Evolutionary conservation across 2,113 vertebrate genomes (phyloP), one percentile per base, ranked within the genome.

Genomic region (Bombycilla garrulus): DNA sequence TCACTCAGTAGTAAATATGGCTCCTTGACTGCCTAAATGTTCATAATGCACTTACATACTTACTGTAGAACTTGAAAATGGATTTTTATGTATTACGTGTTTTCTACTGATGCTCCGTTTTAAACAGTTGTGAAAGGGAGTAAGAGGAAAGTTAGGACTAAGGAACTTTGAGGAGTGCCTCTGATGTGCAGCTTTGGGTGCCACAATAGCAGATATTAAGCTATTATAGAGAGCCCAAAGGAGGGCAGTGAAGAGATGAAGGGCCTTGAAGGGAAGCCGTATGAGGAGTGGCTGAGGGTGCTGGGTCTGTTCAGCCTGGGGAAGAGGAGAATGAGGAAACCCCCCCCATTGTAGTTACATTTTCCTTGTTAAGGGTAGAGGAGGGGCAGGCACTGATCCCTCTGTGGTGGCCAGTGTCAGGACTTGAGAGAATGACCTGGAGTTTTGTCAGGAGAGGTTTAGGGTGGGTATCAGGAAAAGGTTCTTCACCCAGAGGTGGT

Each of bases 281-380:
- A 4, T 56, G 40, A 23, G 1, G 40, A 73, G 18, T 1, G 5
- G 12, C 15, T 0, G 0, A 33, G 23, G 18, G 2, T 9, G 12
- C 33, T 54, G 8, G 56, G 11, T 54, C 28, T 54, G 22, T 73
- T 84, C 69, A 47, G 22, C 28, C 57, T 33, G 18, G 33, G 22
- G 45, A 21, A 62, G 14, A 71, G 26, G 16, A 62, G 22, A 9
- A 1, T 38, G 48, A 47, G 28, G 28, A 47, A 15, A 47, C 10
- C 28, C 3, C 23, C 10, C 28, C 3, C 23, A n/a, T 0, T 28
- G 69, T 28, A 19, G 23, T 26, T 4, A 19, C 40, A 64, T 1
- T 23, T 84, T 84, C 40, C n/a, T 47, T 2, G 1, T 54, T n/a
- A 64, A 5, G 11, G 22, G 48, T 62, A 38, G 15, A 23, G 28